Evolutionary conservation across 2,113 vertebrate species (phyloP), one percentile per base, ranked within the genome.

Genomic region (Tonatia bakeri): DNA sequence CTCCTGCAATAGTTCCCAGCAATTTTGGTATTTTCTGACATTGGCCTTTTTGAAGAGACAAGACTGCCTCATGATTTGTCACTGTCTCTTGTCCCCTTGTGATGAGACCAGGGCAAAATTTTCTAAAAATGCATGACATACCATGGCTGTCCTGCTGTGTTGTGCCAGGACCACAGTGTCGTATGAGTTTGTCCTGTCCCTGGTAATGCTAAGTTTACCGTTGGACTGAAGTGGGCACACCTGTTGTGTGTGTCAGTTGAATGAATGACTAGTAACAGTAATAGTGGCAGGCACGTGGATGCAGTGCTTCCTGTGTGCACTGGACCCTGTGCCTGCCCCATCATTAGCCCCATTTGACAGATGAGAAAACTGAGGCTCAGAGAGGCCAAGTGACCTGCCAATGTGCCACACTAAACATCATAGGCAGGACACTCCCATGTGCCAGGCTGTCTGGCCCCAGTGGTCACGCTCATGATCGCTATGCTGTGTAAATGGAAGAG

Each of bases 221-320:
- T 79, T 75, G 7, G 56, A 28, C 67, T 2, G 6, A 1, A 33
- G 36, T 24, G 36, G 36, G 19, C 1, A 1, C 4, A 3, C 16
- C 19, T 77, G n/a, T 67, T n/a, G 26, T 19, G 26, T 76, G 73
- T 9, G 59, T 22, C 47, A 28, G 7, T n/a, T 38, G n/a, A 90
- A 16, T 24, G 65, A 80, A 20, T 69, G 36, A 38, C 38, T 36
- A 17, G 31, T 47, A 24, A 24, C 4, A 9, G 56, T 9, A 7
- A 5, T 17, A 4, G 9, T 33, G 7, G 13, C 2, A 0, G 50
- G 36, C 12, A 3, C 1, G 0, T 15, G 45, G 16, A 7, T 5
- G 22, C 47, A 5, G 31, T 4, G 24, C 54, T 26, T 88, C 31
- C 40, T 11, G 28, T 33, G 4, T 36, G 47, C 24, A 43, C 33